These are phyloP conservation scores for Aphodius sticticus DNA, from an alignment of 2,888 invertebrate species.

Conservation along the genomic window DNA sequence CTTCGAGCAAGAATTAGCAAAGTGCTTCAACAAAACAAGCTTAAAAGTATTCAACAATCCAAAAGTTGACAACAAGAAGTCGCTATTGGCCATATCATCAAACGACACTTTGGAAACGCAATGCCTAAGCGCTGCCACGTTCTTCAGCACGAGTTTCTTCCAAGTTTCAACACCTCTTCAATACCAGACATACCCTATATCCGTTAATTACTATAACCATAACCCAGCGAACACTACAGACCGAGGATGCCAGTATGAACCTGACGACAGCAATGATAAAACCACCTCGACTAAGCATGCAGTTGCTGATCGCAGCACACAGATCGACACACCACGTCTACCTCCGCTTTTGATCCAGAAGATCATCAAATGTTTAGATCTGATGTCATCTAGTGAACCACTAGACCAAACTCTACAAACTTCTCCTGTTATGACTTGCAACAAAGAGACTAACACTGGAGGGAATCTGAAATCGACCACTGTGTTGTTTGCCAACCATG, in stretches of 20 bases:
- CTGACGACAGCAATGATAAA: neutral
- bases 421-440: neutral
- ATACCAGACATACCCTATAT: constrained; percentile 9
- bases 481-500: constrained; percentile 17
- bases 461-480: constrained; percentile 5
- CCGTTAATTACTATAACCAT: neutral
- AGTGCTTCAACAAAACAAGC: neutral
- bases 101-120: neutral
- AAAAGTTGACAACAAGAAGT: neutral
- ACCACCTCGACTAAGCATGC: neutral
- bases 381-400: neutral
- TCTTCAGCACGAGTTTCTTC: constrained; percentile 19
- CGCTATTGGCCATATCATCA: neutral
- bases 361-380: neutral
- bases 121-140: constrained; percentile 10
- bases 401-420: neutral
- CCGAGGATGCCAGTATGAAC: neutral
- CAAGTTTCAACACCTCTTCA: constrained; percentile 16
- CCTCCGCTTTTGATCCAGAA: neutral
- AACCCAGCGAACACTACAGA: neutral
- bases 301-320: neutral
- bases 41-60: neutral
- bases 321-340: neutral
- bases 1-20: constrained; percentile 12
- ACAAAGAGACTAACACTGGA: constrained; percentile 12